Base-by-base conservation (phyloP, 2,888 invertebrate genomes). In the Endotricha flammealis region DNA sequence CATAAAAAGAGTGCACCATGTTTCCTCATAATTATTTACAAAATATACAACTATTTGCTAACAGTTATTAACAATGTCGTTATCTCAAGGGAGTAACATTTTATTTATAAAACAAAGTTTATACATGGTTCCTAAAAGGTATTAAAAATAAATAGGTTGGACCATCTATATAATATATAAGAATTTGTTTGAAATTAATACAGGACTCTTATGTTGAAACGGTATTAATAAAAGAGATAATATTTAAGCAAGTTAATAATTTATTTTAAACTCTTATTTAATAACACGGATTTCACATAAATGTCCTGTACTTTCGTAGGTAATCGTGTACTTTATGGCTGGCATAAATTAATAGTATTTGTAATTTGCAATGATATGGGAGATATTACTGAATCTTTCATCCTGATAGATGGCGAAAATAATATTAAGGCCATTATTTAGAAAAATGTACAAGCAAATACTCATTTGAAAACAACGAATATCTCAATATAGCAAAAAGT, bases 11-110 rank as follows among this genome's bases (percentile, higher is more conserved):
- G 83, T 82, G 83, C 83, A 81, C 80, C 81, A 77, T 74, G 47
- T 56, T 63, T 69, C 69, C 62, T 56, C 49, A 44, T 57, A 55
- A 51, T 38, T 82, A 82, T 85, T 68, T 85, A 86, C 83, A 86
- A 59, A 65, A 77, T 85, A 48, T 83, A 85, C 83, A 86, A 57
- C 57, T 71, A 71, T 53, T 22, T 35, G 42, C 79, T 82, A 80
- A 77, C 72, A 75, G 70, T 53, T 78, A 78, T 76, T 74, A 83
- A 82, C 82, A 82, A 70, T 66, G 63, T 66, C 57, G 57, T 58
- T 47, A 56, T 48, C 50, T 57, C 53, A 51, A 52, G 42, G 48
- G 48, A 51, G 47, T 50, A 51, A 49, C 39, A 47, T 48, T 53
- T 41, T 41, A 43, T 47, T 42, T 44, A 47, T 43, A 41, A 46